Evolutionary conservation across 2,888 invertebrate genomes (phyloP).

Genomic region (Odontocerum albicorne): DNA sequence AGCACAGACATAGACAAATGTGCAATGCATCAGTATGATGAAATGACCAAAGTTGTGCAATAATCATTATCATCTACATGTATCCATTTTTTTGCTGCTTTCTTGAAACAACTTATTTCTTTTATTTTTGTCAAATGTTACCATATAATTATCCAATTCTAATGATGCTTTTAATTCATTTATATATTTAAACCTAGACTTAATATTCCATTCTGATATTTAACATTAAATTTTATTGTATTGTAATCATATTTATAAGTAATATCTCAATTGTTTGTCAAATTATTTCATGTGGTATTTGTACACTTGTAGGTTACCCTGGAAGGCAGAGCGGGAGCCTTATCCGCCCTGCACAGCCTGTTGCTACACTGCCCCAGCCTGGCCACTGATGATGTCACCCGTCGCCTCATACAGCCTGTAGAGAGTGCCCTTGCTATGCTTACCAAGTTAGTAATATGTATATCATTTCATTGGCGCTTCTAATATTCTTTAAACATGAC

Average conservation of each 20-base stretch:
- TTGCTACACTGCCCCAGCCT: conserved; percentile 88
- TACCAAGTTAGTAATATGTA: conserved; percentile 84
- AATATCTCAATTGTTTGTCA: no score
- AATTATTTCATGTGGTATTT: not conserved
- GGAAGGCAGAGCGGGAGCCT: conserved; percentile 93
- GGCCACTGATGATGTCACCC: conserved; percentile 88
- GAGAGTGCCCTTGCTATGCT: conserved; percentile 95
- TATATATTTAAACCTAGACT: no score
- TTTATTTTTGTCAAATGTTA: no score
- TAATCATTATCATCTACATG: no score
- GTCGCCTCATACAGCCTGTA: conserved; percentile 83
- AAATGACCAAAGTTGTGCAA: no score
- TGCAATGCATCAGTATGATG: no score
- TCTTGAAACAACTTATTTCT: no score
- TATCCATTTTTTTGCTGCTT: no score
- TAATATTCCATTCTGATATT: no score
- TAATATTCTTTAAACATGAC: not conserved
- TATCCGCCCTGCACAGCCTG: conserved; percentile 95
- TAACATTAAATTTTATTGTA: not conserved
- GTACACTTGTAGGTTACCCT: conserved; percentile 70
- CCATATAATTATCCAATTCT: no score
- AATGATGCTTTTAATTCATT: no score
- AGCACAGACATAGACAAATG: no score
- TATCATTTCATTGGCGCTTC: not conserved
- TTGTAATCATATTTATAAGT: not conserved